These are phyloP conservation scores for Pteruthius melanotis DNA, from an alignment of 2,113 vertebrate genomes.

Conservation along the genomic window DNA sequence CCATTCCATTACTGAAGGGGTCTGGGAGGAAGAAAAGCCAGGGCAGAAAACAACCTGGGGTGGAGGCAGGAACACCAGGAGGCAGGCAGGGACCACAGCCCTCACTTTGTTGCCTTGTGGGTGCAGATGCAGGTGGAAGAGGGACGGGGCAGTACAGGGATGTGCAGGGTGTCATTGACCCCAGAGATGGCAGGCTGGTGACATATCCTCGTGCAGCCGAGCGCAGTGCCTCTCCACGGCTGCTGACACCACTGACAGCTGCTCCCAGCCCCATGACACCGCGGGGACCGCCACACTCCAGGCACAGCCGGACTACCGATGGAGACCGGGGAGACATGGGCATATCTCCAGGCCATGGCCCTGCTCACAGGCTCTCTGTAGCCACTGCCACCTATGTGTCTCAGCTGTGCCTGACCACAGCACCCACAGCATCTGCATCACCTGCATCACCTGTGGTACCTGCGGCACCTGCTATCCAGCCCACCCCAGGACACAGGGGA, in stretches of 20 bases:
- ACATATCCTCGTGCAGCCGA: neutral
- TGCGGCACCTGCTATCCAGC: neutral
- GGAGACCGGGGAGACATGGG: neutral
- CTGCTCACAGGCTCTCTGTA: neutral
- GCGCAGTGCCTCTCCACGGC: rapidly evolving
- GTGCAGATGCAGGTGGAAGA: neutral
- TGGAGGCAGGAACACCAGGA: neutral
- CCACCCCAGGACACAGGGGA: rapidly evolving
- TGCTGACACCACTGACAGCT: neutral
- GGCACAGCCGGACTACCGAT: rapidly evolving
- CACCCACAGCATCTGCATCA: neutral
- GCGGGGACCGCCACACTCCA: rapidly evolving
- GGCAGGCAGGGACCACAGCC: neutral
- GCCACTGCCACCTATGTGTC: rapidly evolving
- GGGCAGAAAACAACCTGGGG: neutral
- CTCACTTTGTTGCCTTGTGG: neutral
- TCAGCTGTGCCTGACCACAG: neutral
- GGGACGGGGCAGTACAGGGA: rapidly evolving
- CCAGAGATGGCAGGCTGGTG: neutral
- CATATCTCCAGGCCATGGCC: rapidly evolving
- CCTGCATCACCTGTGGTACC: neutral
- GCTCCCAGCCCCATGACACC: neutral
- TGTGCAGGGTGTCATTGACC: neutral
- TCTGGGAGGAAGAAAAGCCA: neutral
- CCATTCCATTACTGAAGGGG: neutral